Base-by-base conservation (phyloP, 1,140 invertebrate genomes). In the Zaprionus camerounensis region DNA sequence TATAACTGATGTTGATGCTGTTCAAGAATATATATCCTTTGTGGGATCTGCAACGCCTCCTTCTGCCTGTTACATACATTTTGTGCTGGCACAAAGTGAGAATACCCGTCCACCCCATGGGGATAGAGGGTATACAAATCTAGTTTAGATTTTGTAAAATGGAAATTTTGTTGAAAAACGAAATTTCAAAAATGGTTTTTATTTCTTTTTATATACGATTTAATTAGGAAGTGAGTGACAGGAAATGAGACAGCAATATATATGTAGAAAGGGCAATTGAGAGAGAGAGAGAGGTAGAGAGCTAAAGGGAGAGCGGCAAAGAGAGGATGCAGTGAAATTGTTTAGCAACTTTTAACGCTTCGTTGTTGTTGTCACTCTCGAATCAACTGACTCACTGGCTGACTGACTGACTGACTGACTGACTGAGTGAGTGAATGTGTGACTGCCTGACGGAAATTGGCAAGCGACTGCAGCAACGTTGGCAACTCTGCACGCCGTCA, bases 261-360 rank as follows among this genome's bases (percentile, higher is more conserved):
- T 7, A 57, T 1, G 4, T 7, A 58, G 15, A 22, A 58, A 26
- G 5, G 56, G 17, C n/a, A 12, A 34, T 1, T 36, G 3, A 13
- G 5, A 17, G 17, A 17, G 17, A 17, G 0, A 17, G 17, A 17
- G 17, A 57, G 26, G 17, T 11, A 49, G 26, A 26, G 26, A 58
- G 13, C 20, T 3, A 55, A 3, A 58, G 17, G 17, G 17, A 44
- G 22, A n/a, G 24, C 56, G 3, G 28, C 20, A 53, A 34, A 28
- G 36, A 51, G 7, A 38, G 34, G 28, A 20, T n/a, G 24, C 15
- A 69, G 73, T 76, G 36, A 76, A 76, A 71, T 71, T 71, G 44
- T 64, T 76, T 66, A 76, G 68, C 68, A 71, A 13, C 68, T 56
- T 71, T 59, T 65, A 44, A 65, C 67, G 38, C 70, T 75, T 49